phyloP scores from a whole-genome alignment of 1,140 invertebrate species.

The Bombus sylvicola region DNA sequence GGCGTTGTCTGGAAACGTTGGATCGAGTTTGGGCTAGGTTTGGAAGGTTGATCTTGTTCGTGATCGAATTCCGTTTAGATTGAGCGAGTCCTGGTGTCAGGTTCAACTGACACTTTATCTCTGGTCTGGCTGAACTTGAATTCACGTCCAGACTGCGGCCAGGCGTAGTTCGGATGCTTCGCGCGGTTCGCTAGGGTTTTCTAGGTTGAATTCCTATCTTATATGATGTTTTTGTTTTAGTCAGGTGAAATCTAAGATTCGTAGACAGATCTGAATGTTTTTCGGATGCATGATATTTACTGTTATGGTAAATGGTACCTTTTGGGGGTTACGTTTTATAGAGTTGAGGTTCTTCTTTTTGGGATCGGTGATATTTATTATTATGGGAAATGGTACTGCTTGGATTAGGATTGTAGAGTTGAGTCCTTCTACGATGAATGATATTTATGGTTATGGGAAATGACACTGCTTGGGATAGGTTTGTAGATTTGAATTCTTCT shows the following conservation, averaged over 20 bases:
- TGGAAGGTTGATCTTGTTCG: not conserved
- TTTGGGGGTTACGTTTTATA: not conserved
- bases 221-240: not conserved
- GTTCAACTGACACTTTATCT: conserved; percentile 14
- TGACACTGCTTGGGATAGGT: not conserved
- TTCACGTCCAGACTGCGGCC: not conserved
- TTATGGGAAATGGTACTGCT: not conserved
- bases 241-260: not conserved
- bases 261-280: not conserved
- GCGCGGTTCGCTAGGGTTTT: not conserved
- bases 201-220: not conserved
- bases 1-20: not conserved
- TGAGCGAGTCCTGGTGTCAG: not conserved
- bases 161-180: not conserved
- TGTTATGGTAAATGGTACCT: not conserved
- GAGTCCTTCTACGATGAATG: not conserved
- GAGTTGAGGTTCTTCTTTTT: not conserved
- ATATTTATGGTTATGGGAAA: not conserved
- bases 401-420: not conserved
- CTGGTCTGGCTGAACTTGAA: conserved; percentile 10
- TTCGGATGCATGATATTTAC: not conserved
- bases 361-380: not conserved
- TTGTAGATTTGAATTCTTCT: not conserved
- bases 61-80: conserved; percentile 7
- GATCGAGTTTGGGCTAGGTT: not conserved